phyloP scores from a whole-genome alignment of 2,113 vertebrate species.

The Xiphias gladius region DNA sequence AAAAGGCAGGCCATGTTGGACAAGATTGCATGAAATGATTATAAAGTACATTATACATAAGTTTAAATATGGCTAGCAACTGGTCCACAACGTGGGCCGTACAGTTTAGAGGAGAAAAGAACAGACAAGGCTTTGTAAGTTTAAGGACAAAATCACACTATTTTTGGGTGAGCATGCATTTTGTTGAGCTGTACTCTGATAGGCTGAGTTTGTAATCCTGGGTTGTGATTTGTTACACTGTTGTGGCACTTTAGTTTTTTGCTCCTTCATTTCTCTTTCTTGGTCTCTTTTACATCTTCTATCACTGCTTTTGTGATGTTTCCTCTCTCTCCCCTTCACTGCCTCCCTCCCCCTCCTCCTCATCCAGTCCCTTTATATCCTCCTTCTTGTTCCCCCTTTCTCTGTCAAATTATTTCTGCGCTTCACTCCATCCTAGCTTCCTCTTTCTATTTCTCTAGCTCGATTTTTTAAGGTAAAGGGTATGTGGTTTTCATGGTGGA shows the following conservation, averaged over 20 bases:
- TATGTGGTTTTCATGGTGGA: slow-evolving; percentile 82
- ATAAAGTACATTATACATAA: slow-evolving; percentile 1
- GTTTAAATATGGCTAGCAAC: slow-evolving; percentile 25
- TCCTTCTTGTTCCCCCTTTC: slow-evolving; percentile 29
- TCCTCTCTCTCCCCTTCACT: slow-evolving; percentile 34
- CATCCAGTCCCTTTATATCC: slow-evolving; percentile 18
- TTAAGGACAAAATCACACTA: slow-evolving; percentile 32
- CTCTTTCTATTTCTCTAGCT: slow-evolving; percentile 69
- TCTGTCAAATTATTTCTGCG: slow-evolving; percentile 23
- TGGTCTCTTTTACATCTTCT: slow-evolving; percentile 51
- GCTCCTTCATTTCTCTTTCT: slow-evolving; percentile 58
- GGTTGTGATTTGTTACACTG: slow-evolving; percentile 62
- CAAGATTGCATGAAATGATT: slow-evolving; percentile 28
- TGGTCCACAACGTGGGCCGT: slow-evolving; percentile 21
- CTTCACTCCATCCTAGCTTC: slow-evolving; percentile 51
- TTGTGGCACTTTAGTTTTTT: slow-evolving; percentile 70
- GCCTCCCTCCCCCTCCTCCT: slow-evolving; percentile 10
- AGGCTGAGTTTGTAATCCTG: slow-evolving; percentile 66
- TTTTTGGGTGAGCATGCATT: slow-evolving; percentile 67
- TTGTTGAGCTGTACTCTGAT: slow-evolving; percentile 66
- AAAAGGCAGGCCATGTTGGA: slow-evolving; percentile 36
- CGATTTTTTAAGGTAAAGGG: slow-evolving; percentile 80
- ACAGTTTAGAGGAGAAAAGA: slow-evolving; percentile 21
- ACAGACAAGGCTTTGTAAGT: slow-evolving; percentile 9
- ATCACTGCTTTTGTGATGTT: slow-evolving; percentile 69